phyloP scores from a whole-genome alignment of 2,113 vertebrate genomes.

The Lasiurus borealis region DNA sequence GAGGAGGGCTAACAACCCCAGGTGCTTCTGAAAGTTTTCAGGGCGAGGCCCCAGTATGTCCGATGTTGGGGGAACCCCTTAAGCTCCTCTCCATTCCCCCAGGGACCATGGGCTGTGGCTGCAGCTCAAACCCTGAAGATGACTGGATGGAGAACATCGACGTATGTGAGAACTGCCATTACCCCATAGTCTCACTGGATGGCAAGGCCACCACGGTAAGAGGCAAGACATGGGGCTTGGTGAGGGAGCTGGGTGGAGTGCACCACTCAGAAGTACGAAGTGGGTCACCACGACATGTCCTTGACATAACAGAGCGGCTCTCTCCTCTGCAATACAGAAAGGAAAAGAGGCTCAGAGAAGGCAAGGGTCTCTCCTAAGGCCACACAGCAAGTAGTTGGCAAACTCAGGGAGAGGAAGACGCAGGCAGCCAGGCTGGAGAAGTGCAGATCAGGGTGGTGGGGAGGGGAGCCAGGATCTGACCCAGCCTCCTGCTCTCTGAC shows the following conservation, averaged over 20 bases:
- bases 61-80: not conserved
- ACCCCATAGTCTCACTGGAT: constrained; percentile 87
- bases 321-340: not conserved
- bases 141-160: constrained; percentile 97
- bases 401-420: not conserved
- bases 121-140: constrained; percentile 93
- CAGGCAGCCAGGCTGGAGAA: not conserved
- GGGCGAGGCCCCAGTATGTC: not conserved
- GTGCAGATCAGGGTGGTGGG: not conserved
- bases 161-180: constrained; percentile 96
- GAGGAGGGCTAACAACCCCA: not conserved
- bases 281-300: not conserved
- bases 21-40: not conserved
- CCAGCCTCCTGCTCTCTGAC: not conserved
- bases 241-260: not conserved
- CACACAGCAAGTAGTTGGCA: not conserved
- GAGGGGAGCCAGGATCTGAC: not conserved
- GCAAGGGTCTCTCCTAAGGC: not conserved
- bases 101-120: constrained; percentile 97
- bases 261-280: not conserved
- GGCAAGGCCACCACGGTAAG: constrained; percentile 86
- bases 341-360: not conserved
- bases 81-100: constrained; percentile 4
- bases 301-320: not conserved
- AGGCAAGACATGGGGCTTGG: not conserved